phyloP scores from a whole-genome alignment of 2,888 invertebrate genomes.

The Limenitis camilla region DNA sequence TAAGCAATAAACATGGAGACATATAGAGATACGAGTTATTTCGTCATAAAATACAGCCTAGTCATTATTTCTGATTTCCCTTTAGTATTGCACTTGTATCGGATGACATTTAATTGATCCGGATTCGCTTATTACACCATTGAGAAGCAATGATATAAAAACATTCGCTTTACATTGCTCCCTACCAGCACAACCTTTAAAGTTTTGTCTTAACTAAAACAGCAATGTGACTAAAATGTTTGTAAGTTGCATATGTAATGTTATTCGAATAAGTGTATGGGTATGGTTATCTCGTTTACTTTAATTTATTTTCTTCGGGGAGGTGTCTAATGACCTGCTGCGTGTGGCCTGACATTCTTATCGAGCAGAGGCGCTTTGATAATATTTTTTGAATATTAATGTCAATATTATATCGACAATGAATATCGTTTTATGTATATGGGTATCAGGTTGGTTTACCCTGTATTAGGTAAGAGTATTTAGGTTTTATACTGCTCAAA shows the following conservation, averaged over 20 bases:
- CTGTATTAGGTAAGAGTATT: neutral
- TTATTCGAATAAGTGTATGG: conserved; percentile 48
- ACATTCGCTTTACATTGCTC: conserved; percentile 32
- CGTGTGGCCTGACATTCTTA: conserved; percentile 72
- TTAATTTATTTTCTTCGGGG: conserved; percentile 70
- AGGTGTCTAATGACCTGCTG: conserved; percentile 73
- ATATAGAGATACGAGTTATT: conserved; percentile 41
- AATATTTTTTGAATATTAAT: conserved; percentile 69
- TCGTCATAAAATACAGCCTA: conserved; percentile 47
- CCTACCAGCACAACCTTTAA: neutral
- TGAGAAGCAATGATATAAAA: conserved; percentile 16
- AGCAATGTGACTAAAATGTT: conserved; percentile 15
- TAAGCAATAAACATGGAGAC: conserved; percentile 38
- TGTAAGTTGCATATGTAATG: conserved; percentile 22
- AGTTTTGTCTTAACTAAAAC: neutral
- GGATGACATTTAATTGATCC: conserved; percentile 63
- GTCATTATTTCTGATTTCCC: conserved; percentile 60
- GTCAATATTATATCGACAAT: conserved; percentile 58
- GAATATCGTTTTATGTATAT: conserved; percentile 29
- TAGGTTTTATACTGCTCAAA: neutral
- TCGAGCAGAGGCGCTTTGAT: conserved; percentile 65
- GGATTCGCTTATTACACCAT: conserved; percentile 28
- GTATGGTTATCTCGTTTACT: conserved; percentile 68
- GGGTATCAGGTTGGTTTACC: neutral
- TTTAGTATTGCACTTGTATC: conserved; percentile 55